phyloP scores from a whole-genome alignment of 2,888 invertebrate species.

The Lepidochitona cinerea region DNA sequence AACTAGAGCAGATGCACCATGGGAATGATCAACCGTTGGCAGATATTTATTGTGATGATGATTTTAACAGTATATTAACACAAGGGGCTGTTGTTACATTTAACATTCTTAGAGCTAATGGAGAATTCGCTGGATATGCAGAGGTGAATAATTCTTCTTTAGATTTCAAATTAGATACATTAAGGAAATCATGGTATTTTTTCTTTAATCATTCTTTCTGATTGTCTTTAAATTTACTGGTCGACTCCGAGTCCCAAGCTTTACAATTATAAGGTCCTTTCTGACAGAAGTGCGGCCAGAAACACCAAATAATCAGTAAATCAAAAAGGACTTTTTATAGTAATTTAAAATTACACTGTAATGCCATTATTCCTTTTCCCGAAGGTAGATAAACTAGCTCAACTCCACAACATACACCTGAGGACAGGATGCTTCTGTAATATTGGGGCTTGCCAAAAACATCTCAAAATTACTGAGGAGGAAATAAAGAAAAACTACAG shows the following conservation, averaged over 20 bases:
- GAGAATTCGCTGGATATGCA: conserved; percentile 87
- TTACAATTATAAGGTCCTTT: too few species aligned
- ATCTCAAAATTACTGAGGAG: conserved; percentile 79
- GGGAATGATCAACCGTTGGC: conserved; percentile 80
- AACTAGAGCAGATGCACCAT: conserved; percentile 79
- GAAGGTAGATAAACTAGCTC: conserved; percentile 90
- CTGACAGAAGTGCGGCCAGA: too few species aligned
- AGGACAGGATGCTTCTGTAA: conserved; percentile 98
- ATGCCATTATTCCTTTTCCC: too few species aligned
- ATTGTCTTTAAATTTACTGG: too few species aligned
- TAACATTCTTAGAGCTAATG: conserved; percentile 84
- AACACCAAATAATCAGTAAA: too few species aligned
- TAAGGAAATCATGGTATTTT: too few species aligned
- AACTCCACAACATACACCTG: conserved; percentile 86
- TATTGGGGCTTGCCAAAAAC: conserved; percentile 92
- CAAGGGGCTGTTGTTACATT: conserved; percentile 94
- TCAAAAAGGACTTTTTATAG: too few species aligned
- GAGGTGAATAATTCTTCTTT: too few species aligned
- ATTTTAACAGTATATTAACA: conserved; percentile 71
- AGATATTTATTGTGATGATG: conserved; percentile 77
- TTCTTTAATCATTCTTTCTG: too few species aligned
- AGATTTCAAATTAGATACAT: too few species aligned
- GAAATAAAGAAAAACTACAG: conserved; percentile 84
- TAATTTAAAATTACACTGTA: too few species aligned
- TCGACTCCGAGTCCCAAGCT: too few species aligned